Conservation (phyloP, 2,797 vertebrate genomes). For the Tolypeutes matacus region DNA sequence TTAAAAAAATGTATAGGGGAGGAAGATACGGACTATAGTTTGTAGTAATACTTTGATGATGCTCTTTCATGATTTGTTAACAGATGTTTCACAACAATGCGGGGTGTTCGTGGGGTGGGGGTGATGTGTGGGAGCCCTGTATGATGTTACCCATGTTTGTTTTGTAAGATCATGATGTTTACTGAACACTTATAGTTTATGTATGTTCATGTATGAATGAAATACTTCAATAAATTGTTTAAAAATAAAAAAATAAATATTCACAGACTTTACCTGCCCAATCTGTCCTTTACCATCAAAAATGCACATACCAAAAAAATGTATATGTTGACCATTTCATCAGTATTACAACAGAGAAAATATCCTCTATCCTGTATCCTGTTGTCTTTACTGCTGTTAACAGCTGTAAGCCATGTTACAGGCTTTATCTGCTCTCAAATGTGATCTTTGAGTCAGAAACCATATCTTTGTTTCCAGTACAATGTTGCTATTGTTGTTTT, state of each 20-base stretch:
- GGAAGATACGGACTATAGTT: too few species aligned
- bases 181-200: too few species aligned
- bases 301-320: not conserved
- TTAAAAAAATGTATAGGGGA: too few species aligned
- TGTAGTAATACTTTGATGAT: too few species aligned
- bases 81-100: too few species aligned
- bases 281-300: slow-evolving; percentile 8
- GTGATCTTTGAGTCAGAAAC: slow-evolving; percentile 5
- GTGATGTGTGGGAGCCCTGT: too few species aligned
- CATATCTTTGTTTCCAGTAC: not conserved
- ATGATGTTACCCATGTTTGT: too few species aligned
- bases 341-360: not conserved
- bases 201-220: too few species aligned
- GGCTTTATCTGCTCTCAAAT: not conserved
- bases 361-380: not conserved
- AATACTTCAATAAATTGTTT: too few species aligned
- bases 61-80: too few species aligned
- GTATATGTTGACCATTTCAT: not conserved
- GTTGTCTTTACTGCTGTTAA: not conserved
- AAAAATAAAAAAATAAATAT: not conserved
- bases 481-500: not conserved
- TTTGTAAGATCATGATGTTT: too few species aligned
- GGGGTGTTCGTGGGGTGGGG: too few species aligned
- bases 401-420: not conserved
- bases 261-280: not conserved